Evolutionary conservation across 2,888 invertebrate genomes (phyloP), one percentile per base, ranked within the genome.

Genomic region (Mongoloraphidia duomilia): DNA sequence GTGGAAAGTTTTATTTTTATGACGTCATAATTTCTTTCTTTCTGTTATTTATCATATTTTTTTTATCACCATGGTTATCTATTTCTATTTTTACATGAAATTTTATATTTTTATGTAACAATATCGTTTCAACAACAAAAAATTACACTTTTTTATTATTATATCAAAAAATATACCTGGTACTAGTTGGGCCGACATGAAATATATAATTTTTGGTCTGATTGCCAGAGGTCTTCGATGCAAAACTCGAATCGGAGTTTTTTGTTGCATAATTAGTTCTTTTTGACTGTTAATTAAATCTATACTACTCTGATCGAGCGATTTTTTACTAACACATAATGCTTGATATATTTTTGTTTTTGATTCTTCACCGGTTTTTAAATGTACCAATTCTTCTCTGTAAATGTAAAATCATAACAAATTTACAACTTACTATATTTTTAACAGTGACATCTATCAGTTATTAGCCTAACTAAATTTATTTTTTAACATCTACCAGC

Each of bases 341-440:
- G 92, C 93, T 49, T 79, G 74, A 66, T 97, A 97, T 1, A 77
- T 77, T 69, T 97, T 97, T 10, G 77, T 79, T 66, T 96, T 96
- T 14, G 76, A 75, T 61, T 88, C 84, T 66, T 95, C 95, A 0
- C 94, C 95, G 54, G 80, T 74, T 66, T 93, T 94, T 42, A 95
- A 71, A 44, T 75, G 69, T 0, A 66, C 64, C 33, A 88, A 68
- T 41, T 87, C 79, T 3, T 79, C 77, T 54, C 85, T 84, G 61
- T 14, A 63, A 58, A 39, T 14, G 52, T 50, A 53, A 51, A 26
- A 26, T 26, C 26, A 34, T 12, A 13, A 39, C 6, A 41, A n/a
- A 33, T 44, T 34, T 5, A 14, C 47, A 47, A 38, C 8, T 38
- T 38, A 26, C 26, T 26, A 26, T 26, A 26, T 26, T 26, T 26